Percentiles rank a stretch among this genome's conserved stretches.
phyloP scores from a whole-genome alignment of 2,888 invertebrate genomes.

The Hirtodrosophila duncani region DNA sequence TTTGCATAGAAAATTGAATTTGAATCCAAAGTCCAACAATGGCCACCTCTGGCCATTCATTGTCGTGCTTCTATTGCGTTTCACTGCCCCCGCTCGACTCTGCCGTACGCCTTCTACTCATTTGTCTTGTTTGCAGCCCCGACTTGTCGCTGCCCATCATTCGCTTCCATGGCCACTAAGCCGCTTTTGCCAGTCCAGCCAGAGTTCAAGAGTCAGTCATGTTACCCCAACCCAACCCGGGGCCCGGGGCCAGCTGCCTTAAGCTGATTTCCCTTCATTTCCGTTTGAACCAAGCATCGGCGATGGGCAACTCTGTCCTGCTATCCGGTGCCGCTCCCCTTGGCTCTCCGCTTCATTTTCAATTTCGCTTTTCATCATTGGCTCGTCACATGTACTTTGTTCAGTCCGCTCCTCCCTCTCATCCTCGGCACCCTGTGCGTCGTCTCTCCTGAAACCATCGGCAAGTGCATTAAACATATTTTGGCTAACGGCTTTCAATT shows the following conservation, averaged over 20 bases:
- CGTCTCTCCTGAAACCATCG: conserved; percentile 2
- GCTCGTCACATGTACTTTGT: too few species aligned
- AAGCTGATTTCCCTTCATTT: conserved; percentile 64
- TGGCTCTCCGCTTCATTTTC: too few species aligned
- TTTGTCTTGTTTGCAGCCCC: conserved; percentile 20
- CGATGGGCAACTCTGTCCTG: too few species aligned
- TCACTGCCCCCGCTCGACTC: neutral
- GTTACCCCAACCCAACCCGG: neutral
- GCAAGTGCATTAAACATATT: conserved; percentile 68
- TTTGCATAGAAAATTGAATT: conserved; percentile 64
- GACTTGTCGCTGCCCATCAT: conserved; percentile 7
- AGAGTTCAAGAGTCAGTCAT: conserved; percentile 51
- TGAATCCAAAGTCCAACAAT: conserved; percentile 40
- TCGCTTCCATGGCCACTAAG: conserved; percentile 40
- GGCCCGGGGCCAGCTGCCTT: conserved; percentile 21
- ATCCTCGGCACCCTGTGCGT: conserved; percentile 1
- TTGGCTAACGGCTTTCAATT: conserved; percentile 75
- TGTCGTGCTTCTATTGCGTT: neutral
- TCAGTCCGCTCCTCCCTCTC: neutral
- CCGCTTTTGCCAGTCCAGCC: conserved; percentile 35
- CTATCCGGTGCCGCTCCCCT: too few species aligned
- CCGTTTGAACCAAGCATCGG: too few species aligned
- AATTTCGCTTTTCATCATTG: neutral
- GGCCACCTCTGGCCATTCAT: neutral
- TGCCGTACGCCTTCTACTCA: neutral